A percentile compares a stretch with the other conserved stretches of the same genome.
phyloP scores from a whole-genome alignment of 2,888 invertebrate species.

The Plagodis dolabraria region DNA sequence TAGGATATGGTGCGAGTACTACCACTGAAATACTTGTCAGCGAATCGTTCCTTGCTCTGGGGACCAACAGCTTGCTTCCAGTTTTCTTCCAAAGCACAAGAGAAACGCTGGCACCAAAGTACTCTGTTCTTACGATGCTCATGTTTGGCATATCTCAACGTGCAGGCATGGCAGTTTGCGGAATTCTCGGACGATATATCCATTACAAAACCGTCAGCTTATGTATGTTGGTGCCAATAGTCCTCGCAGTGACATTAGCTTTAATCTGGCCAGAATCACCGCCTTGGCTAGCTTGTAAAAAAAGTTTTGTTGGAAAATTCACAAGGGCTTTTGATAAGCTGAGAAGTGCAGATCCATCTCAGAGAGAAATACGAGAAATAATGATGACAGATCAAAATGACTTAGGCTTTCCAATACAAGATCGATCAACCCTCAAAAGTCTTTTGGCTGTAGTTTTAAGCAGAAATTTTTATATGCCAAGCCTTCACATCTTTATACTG shows the following conservation, averaged over 20 bases:
- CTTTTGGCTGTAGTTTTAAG: slow-evolving; percentile 8
- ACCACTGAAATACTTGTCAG: slow-evolving; percentile 19
- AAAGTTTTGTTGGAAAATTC: slow-evolving; percentile 17
- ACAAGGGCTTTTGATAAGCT: slow-evolving; percentile 32
- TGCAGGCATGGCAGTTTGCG: slow-evolving; percentile 24
- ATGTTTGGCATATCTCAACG: slow-evolving; percentile 19
- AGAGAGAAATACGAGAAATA: slow-evolving; percentile 29
- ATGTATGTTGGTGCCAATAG: slow-evolving; percentile 23
- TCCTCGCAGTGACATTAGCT: slow-evolving; percentile 19
- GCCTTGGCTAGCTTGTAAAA: slow-evolving; percentile 37
- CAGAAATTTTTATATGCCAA: slow-evolving; percentile 36
- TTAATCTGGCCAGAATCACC: slow-evolving; percentile 39
- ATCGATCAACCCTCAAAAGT: neutral
- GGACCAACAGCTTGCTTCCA: slow-evolving; percentile 26
- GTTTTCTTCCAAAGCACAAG: slow-evolving; percentile 23
- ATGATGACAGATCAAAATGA: slow-evolving; percentile 29
- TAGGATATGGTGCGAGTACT: slow-evolving; percentile 15
- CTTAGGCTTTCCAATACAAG: neutral
- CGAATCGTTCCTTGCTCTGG: slow-evolving; percentile 31
- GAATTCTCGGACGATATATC: slow-evolving; percentile 23
- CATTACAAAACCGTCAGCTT: slow-evolving; percentile 24
- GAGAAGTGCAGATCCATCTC: slow-evolving; percentile 26
- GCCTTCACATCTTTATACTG: slow-evolving; percentile 25
- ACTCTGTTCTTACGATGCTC: slow-evolving; percentile 18
- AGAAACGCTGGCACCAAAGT: slow-evolving; percentile 31